A percentile compares a stretch with the other conserved stretches of the same genome.
phyloP scores from a whole-genome alignment of 2,113 vertebrate species.

The Bombycilla garrulus region DNA sequence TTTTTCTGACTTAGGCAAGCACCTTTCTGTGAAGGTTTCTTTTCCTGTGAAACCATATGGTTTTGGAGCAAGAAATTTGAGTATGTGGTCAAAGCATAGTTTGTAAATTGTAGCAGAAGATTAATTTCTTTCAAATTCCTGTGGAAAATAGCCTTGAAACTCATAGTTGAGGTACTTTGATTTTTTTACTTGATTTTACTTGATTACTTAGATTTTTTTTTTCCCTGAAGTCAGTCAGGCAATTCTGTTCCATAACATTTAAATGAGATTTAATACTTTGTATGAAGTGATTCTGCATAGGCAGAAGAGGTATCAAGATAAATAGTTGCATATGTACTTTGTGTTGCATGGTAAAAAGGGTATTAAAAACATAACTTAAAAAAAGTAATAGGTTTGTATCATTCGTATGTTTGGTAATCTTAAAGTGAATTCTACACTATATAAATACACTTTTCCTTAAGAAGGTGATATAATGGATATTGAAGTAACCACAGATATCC shows the following conservation, averaged over 20 bases:
- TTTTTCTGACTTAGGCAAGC: neutral
- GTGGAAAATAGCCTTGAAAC: neutral
- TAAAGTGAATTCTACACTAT: neutral
- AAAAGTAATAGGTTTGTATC: neutral
- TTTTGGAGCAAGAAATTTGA: neutral
- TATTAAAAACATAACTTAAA: neutral
- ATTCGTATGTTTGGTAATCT: neutral
- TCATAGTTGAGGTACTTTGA: neutral
- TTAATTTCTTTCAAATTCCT: neutral
- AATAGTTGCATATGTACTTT: neutral
- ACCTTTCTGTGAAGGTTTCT: neutral
- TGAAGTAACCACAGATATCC: neutral
- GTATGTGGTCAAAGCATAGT: neutral
- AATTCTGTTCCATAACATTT: neutral
- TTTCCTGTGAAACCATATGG: neutral
- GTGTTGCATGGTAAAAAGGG: neutral
- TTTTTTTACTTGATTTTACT: neutral
- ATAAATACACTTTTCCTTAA: neutral
- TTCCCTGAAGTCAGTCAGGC: neutral
- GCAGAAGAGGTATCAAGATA: neutral
- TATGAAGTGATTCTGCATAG: neutral
- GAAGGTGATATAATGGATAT: neutral
- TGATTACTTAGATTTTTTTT: neutral
- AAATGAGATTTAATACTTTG: neutral
- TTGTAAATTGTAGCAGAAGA: neutral